A percentile compares a stretch with the other conserved stretches of the same genome.
Evolutionary conservation across 2,113 vertebrate genomes (phyloP).

Genomic region (Eulemur macaco): DNA sequence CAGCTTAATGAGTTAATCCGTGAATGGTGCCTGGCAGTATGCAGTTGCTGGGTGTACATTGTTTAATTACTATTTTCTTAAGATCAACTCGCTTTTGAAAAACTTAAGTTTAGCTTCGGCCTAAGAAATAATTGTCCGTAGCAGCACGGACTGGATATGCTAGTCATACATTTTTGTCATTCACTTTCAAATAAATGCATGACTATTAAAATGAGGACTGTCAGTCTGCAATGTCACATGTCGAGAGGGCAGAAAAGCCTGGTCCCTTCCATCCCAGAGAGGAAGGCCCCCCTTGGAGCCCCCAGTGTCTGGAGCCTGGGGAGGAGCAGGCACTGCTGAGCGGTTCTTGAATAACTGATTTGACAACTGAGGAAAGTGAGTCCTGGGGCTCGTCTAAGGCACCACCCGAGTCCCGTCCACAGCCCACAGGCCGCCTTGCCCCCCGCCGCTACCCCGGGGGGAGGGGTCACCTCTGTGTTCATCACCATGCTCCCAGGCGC

Average conservation of each 20-base stretch:
- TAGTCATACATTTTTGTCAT: neutral
- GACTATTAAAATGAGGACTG: neutral
- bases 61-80: neutral
- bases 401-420: rapidly evolving
- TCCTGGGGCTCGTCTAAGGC: no score
- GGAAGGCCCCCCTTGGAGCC: neutral
- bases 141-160: neutral
- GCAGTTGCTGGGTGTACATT: neutral
- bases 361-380: neutral
- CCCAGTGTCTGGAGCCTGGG: no score
- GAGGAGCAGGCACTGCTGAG: neutral
- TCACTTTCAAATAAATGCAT: neutral
- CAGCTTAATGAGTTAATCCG: neutral
- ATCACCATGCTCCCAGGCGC: neutral
- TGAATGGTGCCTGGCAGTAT: neutral
- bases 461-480: neutral
- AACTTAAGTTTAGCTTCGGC: neutral
- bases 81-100: neutral
- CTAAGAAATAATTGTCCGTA: neutral
- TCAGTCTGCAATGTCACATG: rapidly evolving
- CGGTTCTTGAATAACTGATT: neutral
- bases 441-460: no score
- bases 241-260: rapidly evolving
- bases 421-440: neutral
- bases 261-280: neutral